These are phyloP conservation scores for Germaria angustata DNA, from an alignment of 2,888 invertebrate species.

Conservation along the genomic window DNA sequence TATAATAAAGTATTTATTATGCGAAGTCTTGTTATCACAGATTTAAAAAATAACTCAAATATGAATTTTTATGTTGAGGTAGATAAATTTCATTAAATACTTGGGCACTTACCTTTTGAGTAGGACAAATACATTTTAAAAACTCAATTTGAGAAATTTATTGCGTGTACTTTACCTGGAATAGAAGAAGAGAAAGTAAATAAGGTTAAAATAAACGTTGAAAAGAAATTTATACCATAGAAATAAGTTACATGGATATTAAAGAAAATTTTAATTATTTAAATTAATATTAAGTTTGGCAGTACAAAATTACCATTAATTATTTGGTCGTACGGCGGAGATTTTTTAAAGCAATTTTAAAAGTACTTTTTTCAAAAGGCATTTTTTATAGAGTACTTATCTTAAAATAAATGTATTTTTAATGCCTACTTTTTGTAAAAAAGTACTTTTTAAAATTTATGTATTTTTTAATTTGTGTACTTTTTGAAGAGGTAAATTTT, in stretches of 20 bases:
- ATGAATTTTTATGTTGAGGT: background rate
- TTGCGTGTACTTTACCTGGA: slow-evolving; percentile 56
- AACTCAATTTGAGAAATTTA: slow-evolving; percentile 4
- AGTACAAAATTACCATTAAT: no score
- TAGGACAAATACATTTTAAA: slow-evolving; percentile 21
- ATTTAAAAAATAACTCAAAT: slow-evolving; percentile 16
- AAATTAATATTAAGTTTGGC: no score
- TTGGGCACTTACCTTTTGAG: slow-evolving; percentile 51
- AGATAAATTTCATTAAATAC: slow-evolving; percentile 21
- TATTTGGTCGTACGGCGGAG: no score
- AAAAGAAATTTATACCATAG: background rate
- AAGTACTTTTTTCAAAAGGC: no score
- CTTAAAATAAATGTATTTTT: no score
- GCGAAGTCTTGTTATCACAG: slow-evolving; percentile 31
- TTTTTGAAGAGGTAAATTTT: no score
- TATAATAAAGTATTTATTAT: slow-evolving; percentile 23
- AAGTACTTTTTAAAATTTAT: no score
- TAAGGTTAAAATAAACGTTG: background rate
- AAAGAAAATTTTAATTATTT: no score
- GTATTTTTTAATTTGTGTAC: no score
- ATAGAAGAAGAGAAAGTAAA: background rate
- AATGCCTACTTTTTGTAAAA: no score
- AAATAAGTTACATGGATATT: background rate
- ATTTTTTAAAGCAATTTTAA: no score
- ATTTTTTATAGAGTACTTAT: no score